Evolutionary conservation across 1,140 invertebrate genomes (phyloP), one percentile per base, ranked within the genome.

Genomic region (Theocolax elegans): DNA sequence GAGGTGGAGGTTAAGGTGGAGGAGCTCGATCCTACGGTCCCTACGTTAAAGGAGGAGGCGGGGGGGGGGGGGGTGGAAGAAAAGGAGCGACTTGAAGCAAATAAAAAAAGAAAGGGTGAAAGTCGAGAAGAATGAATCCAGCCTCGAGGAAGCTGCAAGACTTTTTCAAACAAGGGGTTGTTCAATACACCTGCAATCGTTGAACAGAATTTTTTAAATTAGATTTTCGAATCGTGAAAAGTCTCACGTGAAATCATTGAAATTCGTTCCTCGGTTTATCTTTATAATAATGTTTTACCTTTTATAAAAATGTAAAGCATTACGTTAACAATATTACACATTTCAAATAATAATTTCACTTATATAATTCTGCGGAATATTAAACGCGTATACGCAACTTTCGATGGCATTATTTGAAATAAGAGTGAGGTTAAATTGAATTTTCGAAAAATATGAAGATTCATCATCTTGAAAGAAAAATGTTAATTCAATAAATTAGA

Each of bases 41-140:
- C 8, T 15, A 23, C 9, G 25, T 29, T 54, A 35, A 15, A n/a
- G 7, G 42, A 60, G 29, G 29, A 19, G 42, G 42, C 10, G 40
- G 1, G 29, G 29, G 23, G 1, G 29, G 29, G 23, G 40, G 35
- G 40, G 17, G 23, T 7, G 40, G 31, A 58, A 58, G 21, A 58
- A 6, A 6, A 35, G 10, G 10, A 35, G 10, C 4, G 31, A 35
- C 4, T 6, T 6, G 31, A 44, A 9, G n/a, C 3, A 44, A 25
- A 40, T 21, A n/a, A n/a, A 23, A 60, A 60, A 31, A 40, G 15
- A 40, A 60, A 46, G 21, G 58, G 23, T 23, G 21, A 58, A 58
- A 58, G 54, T 58, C 54, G 35, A 58, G 35, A 12, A 29, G 54
- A 27, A 58, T 42, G 35, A 58, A 58, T 19, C 35, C 35, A 10